phyloP scores from a whole-genome alignment of 2,797 vertebrate species.

The Platalea minor region DNA sequence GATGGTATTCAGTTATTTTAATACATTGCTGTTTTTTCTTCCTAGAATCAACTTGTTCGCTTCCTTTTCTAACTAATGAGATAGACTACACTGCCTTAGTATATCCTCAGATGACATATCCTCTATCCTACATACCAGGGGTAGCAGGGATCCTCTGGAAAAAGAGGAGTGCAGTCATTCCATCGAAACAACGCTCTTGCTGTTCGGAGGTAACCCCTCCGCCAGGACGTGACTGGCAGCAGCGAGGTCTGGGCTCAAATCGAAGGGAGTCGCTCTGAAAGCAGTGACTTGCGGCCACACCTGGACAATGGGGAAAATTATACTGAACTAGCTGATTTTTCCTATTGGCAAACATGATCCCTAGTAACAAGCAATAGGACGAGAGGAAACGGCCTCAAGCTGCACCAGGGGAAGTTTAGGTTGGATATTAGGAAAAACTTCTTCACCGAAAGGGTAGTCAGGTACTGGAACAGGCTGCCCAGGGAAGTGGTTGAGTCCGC shows the following conservation, averaged over 20 bases:
- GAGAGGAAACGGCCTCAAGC: too few species aligned
- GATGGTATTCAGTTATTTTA: conserved; percentile 8
- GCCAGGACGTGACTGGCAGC: neutral
- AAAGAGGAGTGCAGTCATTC: neutral
- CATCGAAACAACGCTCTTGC: neutral
- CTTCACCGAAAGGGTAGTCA: too few species aligned
- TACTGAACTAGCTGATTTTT: neutral
- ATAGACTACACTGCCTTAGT: neutral
- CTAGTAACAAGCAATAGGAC: too few species aligned
- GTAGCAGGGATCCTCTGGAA: neutral
- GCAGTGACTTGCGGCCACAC: neutral
- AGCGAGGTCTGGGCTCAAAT: neutral
- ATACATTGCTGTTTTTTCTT: neutral
- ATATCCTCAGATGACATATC: neutral
- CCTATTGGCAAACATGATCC: neutral
- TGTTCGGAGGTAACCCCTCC: neutral
- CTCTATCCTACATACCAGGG: neutral
- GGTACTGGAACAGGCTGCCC: too few species aligned
- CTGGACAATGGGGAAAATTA: neutral
- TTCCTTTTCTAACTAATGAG: neutral
- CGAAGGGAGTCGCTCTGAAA: neutral
- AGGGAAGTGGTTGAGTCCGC: too few species aligned
- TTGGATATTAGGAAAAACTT: too few species aligned
- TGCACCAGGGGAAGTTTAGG: too few species aligned
- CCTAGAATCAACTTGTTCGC: neutral